Base-by-base conservation (phyloP, 2,888 invertebrate genomes). In the Amaurobius ferox region DNA sequence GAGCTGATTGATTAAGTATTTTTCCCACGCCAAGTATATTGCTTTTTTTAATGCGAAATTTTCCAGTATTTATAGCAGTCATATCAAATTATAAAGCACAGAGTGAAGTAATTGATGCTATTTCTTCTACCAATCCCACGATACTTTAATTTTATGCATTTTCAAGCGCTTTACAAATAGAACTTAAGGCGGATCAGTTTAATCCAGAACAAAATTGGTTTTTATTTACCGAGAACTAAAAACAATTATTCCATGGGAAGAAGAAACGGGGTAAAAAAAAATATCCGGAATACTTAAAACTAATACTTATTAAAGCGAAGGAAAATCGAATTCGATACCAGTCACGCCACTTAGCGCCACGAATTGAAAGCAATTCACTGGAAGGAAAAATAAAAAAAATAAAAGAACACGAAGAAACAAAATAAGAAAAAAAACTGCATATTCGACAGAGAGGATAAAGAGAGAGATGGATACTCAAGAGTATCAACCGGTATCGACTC, bases 401-500 rank as follows among this genome's bases (percentile, higher is more conserved):
- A 80, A 72, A 73, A 68, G 67, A 70, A 76, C 76, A 76, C 68
- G 70, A 76, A 74, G 79, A 76, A 76, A 81, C 74, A 81, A 23
- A 55, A 55, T 1, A 55, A 55, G 23, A 23, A 23, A 23, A 23
- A 23, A 23, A n/a, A 2, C 9, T 23, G 23, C 23, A 55, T 55
- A 55, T 55, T 55, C 55, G 55, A 23, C 19, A 23, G 55, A 3
- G 3, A 55, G 11, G 55, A 55, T 55, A 55, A 23, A 55, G 55
- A 55, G 55, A 44, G 44, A 44, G n/a, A 16, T 11, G n/a, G 44
- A 44, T 11, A 44, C 44, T 79, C 73, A 29, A 39, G 28, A 55
- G 83, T 78, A 85, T 85, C 83, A 85, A 85, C 83, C 78, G 77
- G 83, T 85, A 81, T 78, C 83, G 77, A 77, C 83, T 70, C 72